Conservation (phyloP, 1,140 invertebrate genomes). For the Nilaparvata lugens region DNA sequence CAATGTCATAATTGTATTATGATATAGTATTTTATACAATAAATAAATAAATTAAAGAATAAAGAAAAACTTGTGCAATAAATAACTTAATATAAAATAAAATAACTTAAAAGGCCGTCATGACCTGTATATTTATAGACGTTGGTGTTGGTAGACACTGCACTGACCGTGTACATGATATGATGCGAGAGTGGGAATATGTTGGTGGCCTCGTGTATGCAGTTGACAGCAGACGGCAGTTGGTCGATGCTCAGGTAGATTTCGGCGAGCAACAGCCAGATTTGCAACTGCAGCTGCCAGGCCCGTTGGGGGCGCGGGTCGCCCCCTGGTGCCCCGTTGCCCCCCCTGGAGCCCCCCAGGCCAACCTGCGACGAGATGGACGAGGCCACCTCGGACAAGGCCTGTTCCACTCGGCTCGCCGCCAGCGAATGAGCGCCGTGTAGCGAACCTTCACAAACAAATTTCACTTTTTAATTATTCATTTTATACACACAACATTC, state of each 20-base stretch:
- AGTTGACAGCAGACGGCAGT: constrained; percentile 67
- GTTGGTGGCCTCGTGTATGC: constrained; percentile 76
- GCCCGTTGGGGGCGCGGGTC: constrained; percentile 59
- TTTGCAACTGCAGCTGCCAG: constrained; percentile 67
- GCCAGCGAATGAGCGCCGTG: constrained; percentile 69
- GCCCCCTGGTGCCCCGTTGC: constrained; percentile 43
- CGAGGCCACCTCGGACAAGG: constrained; percentile 83
- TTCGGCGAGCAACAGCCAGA: constrained; percentile 84
- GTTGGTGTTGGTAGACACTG: no score
- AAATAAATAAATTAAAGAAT: no score
- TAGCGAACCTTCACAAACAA: constrained; percentile 54
- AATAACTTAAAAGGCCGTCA: no score
- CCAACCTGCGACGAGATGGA: constrained; percentile 67
- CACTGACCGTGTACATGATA: constrained; percentile 78
- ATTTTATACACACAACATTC: no score
- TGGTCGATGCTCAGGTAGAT: constrained; percentile 75
- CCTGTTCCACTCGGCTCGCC: constrained; percentile 77
- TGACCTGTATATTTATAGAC: no score
- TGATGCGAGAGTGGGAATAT: constrained; percentile 86
- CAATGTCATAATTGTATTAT: no score
- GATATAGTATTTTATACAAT: no score
- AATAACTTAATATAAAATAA: no score
- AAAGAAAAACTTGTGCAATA: no score
- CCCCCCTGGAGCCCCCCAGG: constrained; percentile 26
- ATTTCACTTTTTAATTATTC: no score